Evolutionary conservation across 2,888 invertebrate species (phyloP), one percentile per base, ranked within the genome.

Genomic region (Ernsta delagoae): DNA sequence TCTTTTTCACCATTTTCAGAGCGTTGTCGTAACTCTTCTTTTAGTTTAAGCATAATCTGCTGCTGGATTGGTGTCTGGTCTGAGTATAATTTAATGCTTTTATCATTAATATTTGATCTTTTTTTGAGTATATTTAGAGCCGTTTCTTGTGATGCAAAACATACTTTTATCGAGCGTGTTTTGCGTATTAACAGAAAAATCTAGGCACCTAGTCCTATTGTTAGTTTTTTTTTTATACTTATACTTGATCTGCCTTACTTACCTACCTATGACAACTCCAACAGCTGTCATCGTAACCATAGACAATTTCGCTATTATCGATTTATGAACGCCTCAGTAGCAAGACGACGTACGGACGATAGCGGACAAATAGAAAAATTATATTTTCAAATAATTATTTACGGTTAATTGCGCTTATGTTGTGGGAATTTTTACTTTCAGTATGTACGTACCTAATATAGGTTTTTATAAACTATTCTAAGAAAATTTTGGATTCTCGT

Each of bases 321-420:
- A 76, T 75, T 80, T 77, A 72, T 68, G 71, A 71, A 74, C 73
- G 73, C 66, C 66, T 74, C 74, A 74, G 74, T 78, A 71, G 74
- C 56, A 56, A 24, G n/a, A n/a, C n/a, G 56, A 75, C 76, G 74
- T 73, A 74, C 66, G 67, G 69, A 74, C 74, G 77, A 72, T 75
- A 73, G 67, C 72, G 71, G 73, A 59, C 61, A 11, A 61, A 60
- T 11, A 59, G 41, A 75, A 71, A 72, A 76, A 83, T 82, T 81
- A 83, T 77, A 76, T 79, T 78, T 76, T 82, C 80, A 77, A 77
- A 79, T 73, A 75, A 78, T 80, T 80, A 76, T 75, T 77, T 59
- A 77, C 71, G 77, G 75, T 12, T 77, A 70, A 74, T 71, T 74
- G 48, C 16, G 53, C 53, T 53, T 53, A 53, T 53, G 24, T 16